phyloP scores from a whole-genome alignment of 2,113 vertebrate species.

The Trogon surrucura region DNA sequence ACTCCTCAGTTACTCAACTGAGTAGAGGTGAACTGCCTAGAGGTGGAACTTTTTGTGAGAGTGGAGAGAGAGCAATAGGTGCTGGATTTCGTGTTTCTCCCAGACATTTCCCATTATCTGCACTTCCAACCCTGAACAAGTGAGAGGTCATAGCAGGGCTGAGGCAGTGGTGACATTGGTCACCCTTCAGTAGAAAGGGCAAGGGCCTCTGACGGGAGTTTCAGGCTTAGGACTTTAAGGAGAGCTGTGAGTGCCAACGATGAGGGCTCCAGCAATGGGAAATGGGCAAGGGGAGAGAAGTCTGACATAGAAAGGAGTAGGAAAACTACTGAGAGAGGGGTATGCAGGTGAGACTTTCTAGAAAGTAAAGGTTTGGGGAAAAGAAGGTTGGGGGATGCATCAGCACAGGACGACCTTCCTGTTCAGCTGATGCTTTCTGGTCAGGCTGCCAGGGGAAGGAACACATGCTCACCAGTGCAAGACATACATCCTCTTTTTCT shows the following conservation, averaged over 20 bases:
- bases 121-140: background rate
- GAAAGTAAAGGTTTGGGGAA: background rate
- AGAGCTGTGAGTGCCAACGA: background rate
- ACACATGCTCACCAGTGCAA: rapidly evolving
- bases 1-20: background rate
- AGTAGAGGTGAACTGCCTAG: too few species aligned
- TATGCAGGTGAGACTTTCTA: background rate
- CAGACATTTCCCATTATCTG: background rate
- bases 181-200: background rate
- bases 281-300: background rate
- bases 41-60: background rate
- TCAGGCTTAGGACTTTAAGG: background rate
- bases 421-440: background rate
- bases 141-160: background rate
- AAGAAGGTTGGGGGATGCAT: background rate
- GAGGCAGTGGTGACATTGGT: rapidly evolving
- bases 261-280: background rate
- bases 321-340: background rate
- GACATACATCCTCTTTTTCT: background rate
- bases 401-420: background rate
- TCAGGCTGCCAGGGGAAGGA: background rate
- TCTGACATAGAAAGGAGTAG: background rate
- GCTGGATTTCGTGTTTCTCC: background rate
- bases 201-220: rapidly evolving
- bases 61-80: background rate